A percentile compares a stretch with the other conserved stretches of the same genome.
phyloP scores from a whole-genome alignment of 2,888 invertebrate genomes.

The Athalia cordata region DNA sequence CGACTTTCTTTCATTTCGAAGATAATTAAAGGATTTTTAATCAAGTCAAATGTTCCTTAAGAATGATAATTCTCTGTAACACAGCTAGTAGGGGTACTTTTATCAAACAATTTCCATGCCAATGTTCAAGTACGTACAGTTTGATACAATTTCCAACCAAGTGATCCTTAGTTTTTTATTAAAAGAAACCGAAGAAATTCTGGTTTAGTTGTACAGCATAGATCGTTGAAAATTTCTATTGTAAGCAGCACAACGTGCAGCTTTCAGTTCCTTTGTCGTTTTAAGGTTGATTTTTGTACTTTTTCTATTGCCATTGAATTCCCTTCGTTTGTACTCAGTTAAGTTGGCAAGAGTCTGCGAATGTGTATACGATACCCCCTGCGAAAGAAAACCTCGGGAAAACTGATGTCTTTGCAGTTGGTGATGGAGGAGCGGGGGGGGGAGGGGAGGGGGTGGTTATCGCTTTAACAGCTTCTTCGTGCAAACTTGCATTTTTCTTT shows the following conservation, averaged over 20 bases:
- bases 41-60: neutral
- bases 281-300: constrained; percentile 17
- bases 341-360: constrained; percentile 11
- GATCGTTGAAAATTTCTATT: constrained; percentile 22
- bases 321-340: constrained; percentile 24
- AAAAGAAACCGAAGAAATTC: neutral
- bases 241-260: constrained; percentile 12
- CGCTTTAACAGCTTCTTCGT: neutral
- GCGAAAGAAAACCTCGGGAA: neutral
- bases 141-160: neutral
- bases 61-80: neutral
- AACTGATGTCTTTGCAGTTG: constrained; percentile 27
- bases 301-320: constrained; percentile 4
- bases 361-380: neutral
- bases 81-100: neutral
- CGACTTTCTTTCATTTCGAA: neutral
- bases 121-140: no score
- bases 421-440: no score
- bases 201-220: neutral
- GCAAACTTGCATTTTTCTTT: neutral
- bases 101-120: neutral
- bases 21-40: neutral
- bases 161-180: neutral
- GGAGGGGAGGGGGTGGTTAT: no score
- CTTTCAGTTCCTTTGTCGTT: constrained; percentile 19